These are phyloP conservation scores for Poeciliopsis gracilis DNA, from an alignment of 2,797 vertebrate species.

Conservation along the genomic window DNA sequence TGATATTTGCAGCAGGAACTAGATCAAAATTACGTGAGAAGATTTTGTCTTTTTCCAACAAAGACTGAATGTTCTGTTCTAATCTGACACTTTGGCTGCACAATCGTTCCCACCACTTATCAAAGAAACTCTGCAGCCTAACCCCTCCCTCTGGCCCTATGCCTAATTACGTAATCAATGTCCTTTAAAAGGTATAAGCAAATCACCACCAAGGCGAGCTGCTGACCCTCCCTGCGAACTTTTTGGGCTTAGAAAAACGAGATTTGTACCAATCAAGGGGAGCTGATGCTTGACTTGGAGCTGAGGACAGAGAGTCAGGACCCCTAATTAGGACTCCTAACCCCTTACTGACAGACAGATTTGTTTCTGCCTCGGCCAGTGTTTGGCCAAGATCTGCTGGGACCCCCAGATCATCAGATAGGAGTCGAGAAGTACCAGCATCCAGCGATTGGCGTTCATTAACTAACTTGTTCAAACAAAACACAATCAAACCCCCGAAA, in stretches of 20 bases:
- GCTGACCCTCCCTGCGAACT: slow-evolving; percentile 79
- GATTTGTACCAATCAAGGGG: slow-evolving; percentile 77
- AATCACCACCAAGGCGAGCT: slow-evolving; percentile 76
- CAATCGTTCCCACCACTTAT: slow-evolving; percentile 68
- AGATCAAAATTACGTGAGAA: too few species aligned
- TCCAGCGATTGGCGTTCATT: slow-evolving; percentile 87
- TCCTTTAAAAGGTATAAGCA: slow-evolving; percentile 83
- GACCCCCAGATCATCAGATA: slow-evolving; percentile 81
- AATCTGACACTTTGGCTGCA: slow-evolving; percentile 9
- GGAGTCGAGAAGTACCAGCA: slow-evolving; percentile 80
- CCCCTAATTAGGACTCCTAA: slow-evolving; percentile 81
- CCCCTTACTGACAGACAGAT: slow-evolving; percentile 83
- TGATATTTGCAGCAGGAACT: too few species aligned
- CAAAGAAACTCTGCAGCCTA: slow-evolving; percentile 19
- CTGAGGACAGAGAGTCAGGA: slow-evolving; percentile 73
- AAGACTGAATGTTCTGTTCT: slow-evolving; percentile 7
- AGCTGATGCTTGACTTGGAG: slow-evolving; percentile 81
- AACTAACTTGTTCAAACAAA: slow-evolving; percentile 84
- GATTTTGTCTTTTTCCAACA: background rate
- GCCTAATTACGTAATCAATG: slow-evolving; percentile 84
- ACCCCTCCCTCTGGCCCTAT: slow-evolving; percentile 42
- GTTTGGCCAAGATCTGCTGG: slow-evolving; percentile 86
- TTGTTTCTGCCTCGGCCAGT: slow-evolving; percentile 81
- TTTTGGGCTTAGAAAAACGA: slow-evolving; percentile 77
- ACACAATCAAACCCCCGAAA: slow-evolving; percentile 81